Conservation (phyloP, 2,797 vertebrate species). For the Anisognathus igniventris region DNA sequence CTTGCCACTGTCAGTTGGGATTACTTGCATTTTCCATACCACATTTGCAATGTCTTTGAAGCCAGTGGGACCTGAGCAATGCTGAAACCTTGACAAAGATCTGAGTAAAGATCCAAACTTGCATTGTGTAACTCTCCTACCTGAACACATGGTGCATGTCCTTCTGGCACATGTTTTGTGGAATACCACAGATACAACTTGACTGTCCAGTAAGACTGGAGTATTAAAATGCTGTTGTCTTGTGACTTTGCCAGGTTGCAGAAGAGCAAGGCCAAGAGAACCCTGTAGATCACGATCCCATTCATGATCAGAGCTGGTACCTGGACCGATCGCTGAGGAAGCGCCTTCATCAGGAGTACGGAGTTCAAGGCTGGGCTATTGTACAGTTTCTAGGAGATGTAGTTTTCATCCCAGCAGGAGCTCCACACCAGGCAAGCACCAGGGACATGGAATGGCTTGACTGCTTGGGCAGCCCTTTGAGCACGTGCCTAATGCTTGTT, state of each 20-base stretch:
- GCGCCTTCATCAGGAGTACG: constrained; percentile 77
- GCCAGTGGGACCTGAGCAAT: not conserved
- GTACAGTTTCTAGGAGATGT: constrained; percentile 82
- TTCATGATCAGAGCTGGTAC: constrained; percentile 83
- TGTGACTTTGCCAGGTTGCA: constrained; percentile 67
- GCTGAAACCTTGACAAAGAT: too few relatives aligned
- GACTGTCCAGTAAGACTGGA: not conserved
- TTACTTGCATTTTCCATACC: not conserved
- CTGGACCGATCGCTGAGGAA: constrained; percentile 73
- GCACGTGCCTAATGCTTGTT: not conserved
- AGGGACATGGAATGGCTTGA: not conserved
- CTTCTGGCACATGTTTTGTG: fast-evolving
- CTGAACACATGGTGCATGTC: fast-evolving
- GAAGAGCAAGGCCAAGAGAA: constrained; percentile 82
- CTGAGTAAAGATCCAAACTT: not conserved
- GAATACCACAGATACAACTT: fast-evolving
- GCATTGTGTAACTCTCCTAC: fast-evolving
- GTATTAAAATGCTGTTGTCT: not conserved
- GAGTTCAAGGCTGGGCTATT: constrained; percentile 82
- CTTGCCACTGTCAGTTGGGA: not conserved
- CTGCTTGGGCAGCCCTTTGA: not conserved
- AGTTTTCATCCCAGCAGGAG: constrained; percentile 81
- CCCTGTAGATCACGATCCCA: constrained; percentile 78
- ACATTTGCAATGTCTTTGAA: not conserved
- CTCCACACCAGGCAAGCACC: constrained; percentile 77